These are phyloP conservation scores for Thaumetopoea pityocampa DNA, from an alignment of 1,140 invertebrate genomes.

Conservation along the genomic window DNA sequence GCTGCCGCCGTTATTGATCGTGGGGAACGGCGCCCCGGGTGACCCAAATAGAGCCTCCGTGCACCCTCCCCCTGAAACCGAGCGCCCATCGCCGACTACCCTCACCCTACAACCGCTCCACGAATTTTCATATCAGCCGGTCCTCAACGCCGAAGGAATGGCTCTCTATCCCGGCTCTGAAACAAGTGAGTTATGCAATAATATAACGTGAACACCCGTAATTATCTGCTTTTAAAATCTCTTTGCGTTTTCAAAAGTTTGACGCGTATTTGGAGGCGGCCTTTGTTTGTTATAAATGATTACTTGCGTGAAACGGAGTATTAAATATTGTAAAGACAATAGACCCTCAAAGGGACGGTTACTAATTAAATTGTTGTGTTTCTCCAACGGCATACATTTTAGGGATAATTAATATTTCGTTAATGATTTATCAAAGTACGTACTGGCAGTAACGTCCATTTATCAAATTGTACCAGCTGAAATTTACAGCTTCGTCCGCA, in stretches of 20 bases:
- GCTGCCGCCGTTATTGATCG: slow-evolving; percentile 68
- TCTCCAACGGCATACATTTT: no score
- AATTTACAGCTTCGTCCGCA: no score
- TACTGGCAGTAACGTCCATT: no score
- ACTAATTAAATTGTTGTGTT: no score
- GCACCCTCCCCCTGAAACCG: slow-evolving; percentile 40
- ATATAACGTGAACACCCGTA: slow-evolving; percentile 38
- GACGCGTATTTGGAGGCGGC: slow-evolving; percentile 26
- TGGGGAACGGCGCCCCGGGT: slow-evolving; percentile 69
- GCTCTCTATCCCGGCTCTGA: slow-evolving; percentile 40
- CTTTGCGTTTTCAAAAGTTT: slow-evolving; percentile 31
- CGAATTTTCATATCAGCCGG: slow-evolving; percentile 71
- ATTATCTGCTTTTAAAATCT: slow-evolving; percentile 42
- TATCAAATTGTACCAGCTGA: no score
- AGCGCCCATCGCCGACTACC: slow-evolving; percentile 31
- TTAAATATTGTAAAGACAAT: no score
- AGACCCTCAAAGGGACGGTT: no score
- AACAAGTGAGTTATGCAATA: slow-evolving; percentile 57
- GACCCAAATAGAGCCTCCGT: slow-evolving; percentile 73
- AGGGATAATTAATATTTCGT: no score
- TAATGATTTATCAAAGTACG: no score
- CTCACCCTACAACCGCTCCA: slow-evolving; percentile 40
- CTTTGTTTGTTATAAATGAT: no score
- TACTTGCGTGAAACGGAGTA: no score
- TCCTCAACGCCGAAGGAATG: slow-evolving; percentile 54